Base-by-base conservation (phyloP, 2,888 invertebrate species). In the Meiosimyza platycephala region DNA sequence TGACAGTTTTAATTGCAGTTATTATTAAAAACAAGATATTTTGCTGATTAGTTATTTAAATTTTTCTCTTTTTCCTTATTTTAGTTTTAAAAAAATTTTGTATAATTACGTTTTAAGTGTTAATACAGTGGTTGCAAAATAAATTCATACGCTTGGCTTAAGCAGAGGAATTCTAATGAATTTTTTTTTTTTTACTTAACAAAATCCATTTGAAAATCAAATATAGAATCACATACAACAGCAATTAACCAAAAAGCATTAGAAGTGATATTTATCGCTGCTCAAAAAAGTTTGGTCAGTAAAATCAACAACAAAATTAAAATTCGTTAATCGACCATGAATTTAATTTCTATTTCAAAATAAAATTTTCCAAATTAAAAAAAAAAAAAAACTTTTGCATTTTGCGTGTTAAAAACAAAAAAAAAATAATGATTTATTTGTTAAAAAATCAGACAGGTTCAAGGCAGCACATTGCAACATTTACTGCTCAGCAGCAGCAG, bases 391-490 rank as follows among this genome's bases (percentile, higher is more conserved):
- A 40, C 40, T 40, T 40, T 40, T 40, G 40, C 40, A 40, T 40
- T 40, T 40, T 40, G 40, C 40, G 9, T 40, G 40, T 7, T 18
- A 16, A 22, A 55, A 57, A 57, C 11, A 55, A 55, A n/a, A 28
- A 28, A 28, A 40, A 6, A 40, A 15, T 57, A 11, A 57, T 57
- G 57, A 22, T 12, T 15, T 18, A 57, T 22, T 57, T 57, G 16
- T 28, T 28, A 15, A 16, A 50, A 52, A 47, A 62, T 33, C 33
- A 70, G 54, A 55, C 70, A 70, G 70, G 70, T 70, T 70, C 70
- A 70, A 54, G 70, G 70, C 62, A 22, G 70, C n/a, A n/a, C 70
- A 62, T 60, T 70, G 62, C 52, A 63, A 63, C 22, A 51, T 63
- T 70, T 16, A 67, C 11, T 13, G 28, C 7, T 40, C 13, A 47